Evolutionary conservation across 2,113 vertebrate species (phyloP), one percentile per base, ranked within the genome.

Genomic region (Hemichromis elongatus): DNA sequence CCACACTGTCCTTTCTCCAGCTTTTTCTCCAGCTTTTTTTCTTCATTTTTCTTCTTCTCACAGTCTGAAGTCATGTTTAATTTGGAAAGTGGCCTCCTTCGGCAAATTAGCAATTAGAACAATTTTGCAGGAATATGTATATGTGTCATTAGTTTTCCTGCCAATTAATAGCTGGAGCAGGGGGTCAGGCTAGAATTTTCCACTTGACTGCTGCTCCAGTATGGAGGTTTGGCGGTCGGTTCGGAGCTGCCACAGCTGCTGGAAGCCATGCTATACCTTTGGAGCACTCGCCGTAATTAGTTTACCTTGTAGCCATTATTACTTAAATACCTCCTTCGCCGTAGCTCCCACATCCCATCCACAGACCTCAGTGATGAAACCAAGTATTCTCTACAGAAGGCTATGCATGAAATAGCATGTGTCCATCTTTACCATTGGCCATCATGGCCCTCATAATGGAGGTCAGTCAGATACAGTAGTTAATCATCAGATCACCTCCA

Each of bases 31-130:
- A 0, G n/a, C n/a, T 79, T 84, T 82, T 40, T 4, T 63, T 81
- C 54, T 68, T 42, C 19, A 50, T 59, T 50, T 85, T 79, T 70
- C 89, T 92, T 94, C 95, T 95, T 94, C 93, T 96, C 94, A 81
- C 95, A 94, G 95, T 93, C 95, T 93, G 86, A 95, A 98, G 96
- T 97, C 97, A 96, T 96, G 97, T 98, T 98, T 98, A 96, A 98
- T 98, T 98, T 98, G 97, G 96, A 97, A 98, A 97, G 96, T 92
- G 96, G 95, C 96, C 96, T 98, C 97, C 96, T 98, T 97, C 94
- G 95, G 97, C 97, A 97, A 98, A 99, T 98, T 98, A 98, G 98
- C 98, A 99, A 98, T 99, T 99, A 98, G 97, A 98, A 97, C 97
- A 98, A 97, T 98, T 98, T 98, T 97, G 97, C 96, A 96, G 96